Evolutionary conservation across 2,113 vertebrate species (phyloP).

Genomic region (Tauraco erythrolophus): DNA sequence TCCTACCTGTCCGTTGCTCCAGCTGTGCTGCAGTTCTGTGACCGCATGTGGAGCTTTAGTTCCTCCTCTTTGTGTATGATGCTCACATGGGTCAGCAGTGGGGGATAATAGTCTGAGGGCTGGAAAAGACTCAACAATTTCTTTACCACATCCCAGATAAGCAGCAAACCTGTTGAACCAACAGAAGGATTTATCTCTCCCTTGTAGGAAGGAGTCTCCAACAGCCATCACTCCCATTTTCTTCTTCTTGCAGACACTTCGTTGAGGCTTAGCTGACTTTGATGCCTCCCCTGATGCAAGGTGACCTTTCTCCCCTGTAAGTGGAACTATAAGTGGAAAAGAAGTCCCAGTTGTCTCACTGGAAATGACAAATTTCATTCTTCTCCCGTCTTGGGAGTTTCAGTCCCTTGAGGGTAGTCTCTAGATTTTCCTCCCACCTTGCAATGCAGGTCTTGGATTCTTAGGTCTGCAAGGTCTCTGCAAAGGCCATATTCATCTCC

Average conservation of each 20-base stretch:
- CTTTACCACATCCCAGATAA: not conserved
- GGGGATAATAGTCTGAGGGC: not conserved
- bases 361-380: not conserved
- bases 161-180: not conserved
- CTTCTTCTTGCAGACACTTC: not conserved
- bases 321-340: not conserved
- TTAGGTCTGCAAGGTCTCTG: not conserved
- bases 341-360: not conserved
- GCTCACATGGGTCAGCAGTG: not conserved
- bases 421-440: not conserved
- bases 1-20: not conserved
- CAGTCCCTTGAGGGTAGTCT: not conserved
- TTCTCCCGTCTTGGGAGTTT: not conserved
- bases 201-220: not conserved
- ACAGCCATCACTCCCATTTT: not conserved
- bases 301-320: not conserved
- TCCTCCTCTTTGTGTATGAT: not conserved
- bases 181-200: not conserved
- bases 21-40: not conserved
- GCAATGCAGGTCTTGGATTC: not conserved
- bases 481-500: not conserved
- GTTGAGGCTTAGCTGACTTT: not conserved
- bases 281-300: not conserved
- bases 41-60: not conserved
- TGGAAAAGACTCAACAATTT: not conserved